Percentiles rank a stretch among this genome's conserved stretches.
Evolutionary conservation across 2,888 invertebrate genomes (phyloP).

Genomic region (Pammene aurita): DNA sequence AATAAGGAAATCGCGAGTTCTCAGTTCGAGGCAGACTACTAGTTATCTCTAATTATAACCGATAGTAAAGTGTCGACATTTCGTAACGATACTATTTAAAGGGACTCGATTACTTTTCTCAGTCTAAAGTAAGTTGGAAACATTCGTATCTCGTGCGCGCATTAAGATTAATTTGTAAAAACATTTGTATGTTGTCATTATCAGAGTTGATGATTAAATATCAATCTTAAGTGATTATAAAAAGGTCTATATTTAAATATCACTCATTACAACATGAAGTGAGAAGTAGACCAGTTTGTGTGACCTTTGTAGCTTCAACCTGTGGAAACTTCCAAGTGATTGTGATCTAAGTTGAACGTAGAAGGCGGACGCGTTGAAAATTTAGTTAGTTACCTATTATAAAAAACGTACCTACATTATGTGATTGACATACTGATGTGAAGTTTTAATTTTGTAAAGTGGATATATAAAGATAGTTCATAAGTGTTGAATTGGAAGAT

Average conservation of each 20-base stretch:
- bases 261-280: too few species aligned
- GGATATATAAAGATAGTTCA: background rate
- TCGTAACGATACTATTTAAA: too few species aligned
- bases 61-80: too few species aligned
- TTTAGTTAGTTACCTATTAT: background rate
- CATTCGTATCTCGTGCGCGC: background rate
- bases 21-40: too few species aligned
- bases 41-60: too few species aligned
- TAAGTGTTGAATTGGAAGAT: background rate
- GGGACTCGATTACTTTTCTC: too few species aligned
- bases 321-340: background rate
- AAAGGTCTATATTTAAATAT: background rate
- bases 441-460: background rate
- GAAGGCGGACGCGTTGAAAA: background rate
- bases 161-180: background rate
- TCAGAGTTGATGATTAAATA: background rate
- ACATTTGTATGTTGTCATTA: constrained; percentile 4
- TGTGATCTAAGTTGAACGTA: background rate
- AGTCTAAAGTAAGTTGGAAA: too few species aligned
- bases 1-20: too few species aligned
- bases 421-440: background rate
- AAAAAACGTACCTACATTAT: background rate
- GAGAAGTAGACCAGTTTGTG: background rate
- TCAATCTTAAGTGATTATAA: background rate
- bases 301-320: background rate